These are phyloP conservation scores for Fukomys damarensis DNA, from an alignment of 2,113 vertebrate genomes.

Conservation along the genomic window DNA sequence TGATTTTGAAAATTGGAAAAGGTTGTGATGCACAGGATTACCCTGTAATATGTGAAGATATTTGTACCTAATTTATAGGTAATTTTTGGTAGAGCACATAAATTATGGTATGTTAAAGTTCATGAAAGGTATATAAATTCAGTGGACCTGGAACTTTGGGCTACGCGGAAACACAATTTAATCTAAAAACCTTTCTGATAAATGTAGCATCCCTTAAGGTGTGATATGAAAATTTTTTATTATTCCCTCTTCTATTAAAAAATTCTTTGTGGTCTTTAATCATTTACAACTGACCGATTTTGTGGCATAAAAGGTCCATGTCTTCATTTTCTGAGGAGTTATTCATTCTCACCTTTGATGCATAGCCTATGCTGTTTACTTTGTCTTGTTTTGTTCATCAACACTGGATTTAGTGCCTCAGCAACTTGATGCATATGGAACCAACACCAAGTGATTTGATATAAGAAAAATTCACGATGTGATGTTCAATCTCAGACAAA, in stretches of 20 bases:
- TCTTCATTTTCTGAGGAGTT: slow-evolving; percentile 57
- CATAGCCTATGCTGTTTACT: slow-evolving; percentile 55
- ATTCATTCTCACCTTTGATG: slow-evolving; percentile 21
- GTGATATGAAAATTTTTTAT: slow-evolving; percentile 40
- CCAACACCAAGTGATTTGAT: slow-evolving; percentile 61
- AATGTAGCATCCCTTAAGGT: slow-evolving; percentile 59
- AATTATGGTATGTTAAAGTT: slow-evolving; percentile 38
- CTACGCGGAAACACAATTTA: slow-evolving; percentile 38
- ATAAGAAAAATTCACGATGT: slow-evolving; percentile 62
- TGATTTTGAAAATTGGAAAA: slow-evolving; percentile 54
- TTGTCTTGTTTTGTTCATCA: slow-evolving; percentile 73
- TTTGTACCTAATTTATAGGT: slow-evolving; percentile 34
- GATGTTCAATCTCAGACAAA: slow-evolving; percentile 64
- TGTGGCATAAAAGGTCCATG: slow-evolving; percentile 26
- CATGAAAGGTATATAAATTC: slow-evolving; percentile 44
- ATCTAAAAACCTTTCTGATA: slow-evolving; percentile 53
- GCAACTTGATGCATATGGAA: slow-evolving; percentile 75
- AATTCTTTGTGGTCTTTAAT: slow-evolving; percentile 49
- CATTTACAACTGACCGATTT: slow-evolving; percentile 41
- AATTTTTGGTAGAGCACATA: slow-evolving; percentile 48
- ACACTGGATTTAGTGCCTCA: slow-evolving; percentile 55
- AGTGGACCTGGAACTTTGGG: slow-evolving; percentile 26
- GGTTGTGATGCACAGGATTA: not conserved
- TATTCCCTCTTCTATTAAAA: slow-evolving; percentile 15
- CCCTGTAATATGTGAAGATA: slow-evolving; percentile 56